phyloP scores from a whole-genome alignment of 2,797 vertebrate genomes.

The Lepidocolaptes lacrymiger region DNA sequence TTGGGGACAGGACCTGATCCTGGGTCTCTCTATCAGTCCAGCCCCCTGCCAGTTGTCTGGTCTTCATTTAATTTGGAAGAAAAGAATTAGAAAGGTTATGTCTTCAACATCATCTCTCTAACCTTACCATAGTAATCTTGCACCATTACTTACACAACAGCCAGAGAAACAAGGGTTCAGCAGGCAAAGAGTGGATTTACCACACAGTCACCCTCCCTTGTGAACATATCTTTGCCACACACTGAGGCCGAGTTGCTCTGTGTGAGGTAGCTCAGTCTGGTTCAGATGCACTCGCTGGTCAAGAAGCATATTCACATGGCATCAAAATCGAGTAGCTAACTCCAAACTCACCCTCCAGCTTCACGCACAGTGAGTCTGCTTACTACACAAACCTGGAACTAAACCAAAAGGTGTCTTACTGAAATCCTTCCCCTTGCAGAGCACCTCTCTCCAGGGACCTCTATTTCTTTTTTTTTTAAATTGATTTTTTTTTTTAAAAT shows the following conservation, averaged over 20 bases:
- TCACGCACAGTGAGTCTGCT: neutral
- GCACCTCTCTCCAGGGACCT: neutral
- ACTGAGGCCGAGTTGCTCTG: rapidly evolving
- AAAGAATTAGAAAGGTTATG: neutral
- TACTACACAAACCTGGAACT: neutral
- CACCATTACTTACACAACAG: neutral
- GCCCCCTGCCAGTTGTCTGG: neutral
- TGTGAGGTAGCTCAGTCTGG: neutral
- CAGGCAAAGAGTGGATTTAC: neutral
- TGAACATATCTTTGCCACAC: neutral
- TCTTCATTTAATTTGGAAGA: neutral
- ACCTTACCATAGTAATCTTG: neutral
- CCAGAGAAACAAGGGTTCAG: neutral
- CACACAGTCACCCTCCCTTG: neutral
- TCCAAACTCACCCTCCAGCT: neutral
- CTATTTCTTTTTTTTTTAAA: neutral
- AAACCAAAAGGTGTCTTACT: neutral
- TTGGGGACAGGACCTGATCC: neutral
- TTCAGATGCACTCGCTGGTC: neutral
- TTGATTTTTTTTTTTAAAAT: neutral
- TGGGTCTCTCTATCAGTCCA: neutral
- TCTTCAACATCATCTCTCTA: neutral
- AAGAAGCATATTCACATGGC: neutral
- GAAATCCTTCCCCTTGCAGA: neutral
- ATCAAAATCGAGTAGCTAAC: neutral